Evolutionary conservation across 2,797 vertebrate species (phyloP), one percentile per base, ranked within the genome.

Genomic region (Acridotheres tristis): DNA sequence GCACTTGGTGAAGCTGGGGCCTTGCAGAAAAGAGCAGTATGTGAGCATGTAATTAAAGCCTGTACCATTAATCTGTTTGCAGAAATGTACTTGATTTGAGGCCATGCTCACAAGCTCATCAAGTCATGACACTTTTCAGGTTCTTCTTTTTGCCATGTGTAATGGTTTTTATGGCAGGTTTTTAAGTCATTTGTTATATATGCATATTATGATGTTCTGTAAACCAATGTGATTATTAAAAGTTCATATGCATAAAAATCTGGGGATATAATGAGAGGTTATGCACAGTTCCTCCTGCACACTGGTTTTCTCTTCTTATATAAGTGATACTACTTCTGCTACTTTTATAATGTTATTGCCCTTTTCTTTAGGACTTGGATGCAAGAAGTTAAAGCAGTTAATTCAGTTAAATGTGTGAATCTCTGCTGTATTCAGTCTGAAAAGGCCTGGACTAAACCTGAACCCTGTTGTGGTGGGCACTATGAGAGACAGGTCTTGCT

Each of bases 21-120:
- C 80, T 48, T 81, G 48, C 29, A 89, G 65, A 89, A 91, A 75
- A 67, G 42, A 94, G 47, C 48, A 50, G 45, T 89, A 57, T 86
- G 69, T 78, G 40, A 81, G 26, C 58, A 50, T 42, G 51, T 89
- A 93, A 91, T 89, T 87, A 76, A 90, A 95, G 29, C 27, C 74
- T 53, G 59, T 59, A 25, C 32, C 34, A 63, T 73, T 86, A 89
- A 86, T 84, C 80, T 69, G 40, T 58, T 93, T 84, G 77, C 16
- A 91, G 45, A 81, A 78, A 42, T 66, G 36, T n/a, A 47, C 66
- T 43, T 51, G 36, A 55, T 30, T 8, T 30, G 61, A 80, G 65
- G 68, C 84, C 63, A 67, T 0, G 1, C 45, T 94, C 48, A 53
- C 30, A 89, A 85, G 78, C 40, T 89, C 62, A 55, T 32, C 2